A percentile compares a stretch with the other conserved stretches of the same genome.
Conservation (phyloP, 1,140 invertebrate genomes). For the Drosophila equinoxialis region DNA sequence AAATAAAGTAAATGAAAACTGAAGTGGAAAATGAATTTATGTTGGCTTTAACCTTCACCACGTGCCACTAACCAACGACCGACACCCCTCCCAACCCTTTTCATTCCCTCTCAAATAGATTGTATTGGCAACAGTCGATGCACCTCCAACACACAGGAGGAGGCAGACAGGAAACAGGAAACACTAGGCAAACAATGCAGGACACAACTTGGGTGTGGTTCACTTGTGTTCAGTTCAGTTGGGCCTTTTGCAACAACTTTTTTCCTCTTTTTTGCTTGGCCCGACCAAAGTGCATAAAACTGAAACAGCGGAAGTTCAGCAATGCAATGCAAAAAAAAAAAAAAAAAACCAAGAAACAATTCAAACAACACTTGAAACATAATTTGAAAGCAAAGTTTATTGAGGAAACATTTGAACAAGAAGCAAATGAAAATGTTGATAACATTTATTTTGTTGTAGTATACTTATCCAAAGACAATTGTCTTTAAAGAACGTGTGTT, state of each 20-base stretch:
- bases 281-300: background rate
- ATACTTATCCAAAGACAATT: background rate
- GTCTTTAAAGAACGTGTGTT: background rate
- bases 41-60: slow-evolving; percentile 10
- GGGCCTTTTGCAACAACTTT: slow-evolving; percentile 4
- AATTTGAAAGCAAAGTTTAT: slow-evolving; percentile 60
- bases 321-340: background rate
- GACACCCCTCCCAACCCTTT: too few species aligned
- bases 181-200: slow-evolving; percentile 68
- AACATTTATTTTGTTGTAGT: slow-evolving; percentile 33
- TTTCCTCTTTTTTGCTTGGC: background rate
- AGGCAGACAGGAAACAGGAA: slow-evolving; percentile 72
- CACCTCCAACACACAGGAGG: slow-evolving; percentile 29
- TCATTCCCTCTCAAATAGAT: background rate
- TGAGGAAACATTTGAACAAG: slow-evolving; percentile 53
- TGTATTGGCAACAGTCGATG: background rate
- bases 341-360: slow-evolving; percentile 38
- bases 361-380: slow-evolving; percentile 52
- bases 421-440: background rate
- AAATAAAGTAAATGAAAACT: slow-evolving; percentile 18
- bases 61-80: background rate
- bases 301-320: slow-evolving; percentile 3
- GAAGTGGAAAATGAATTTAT: slow-evolving; percentile 6
- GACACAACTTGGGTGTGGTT: slow-evolving; percentile 27
- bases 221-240: background rate